Percentiles rank a stretch among this genome's conserved stretches.
Conservation (phyloP, 2,113 vertebrate species). For the Aramus guarauna region DNA sequence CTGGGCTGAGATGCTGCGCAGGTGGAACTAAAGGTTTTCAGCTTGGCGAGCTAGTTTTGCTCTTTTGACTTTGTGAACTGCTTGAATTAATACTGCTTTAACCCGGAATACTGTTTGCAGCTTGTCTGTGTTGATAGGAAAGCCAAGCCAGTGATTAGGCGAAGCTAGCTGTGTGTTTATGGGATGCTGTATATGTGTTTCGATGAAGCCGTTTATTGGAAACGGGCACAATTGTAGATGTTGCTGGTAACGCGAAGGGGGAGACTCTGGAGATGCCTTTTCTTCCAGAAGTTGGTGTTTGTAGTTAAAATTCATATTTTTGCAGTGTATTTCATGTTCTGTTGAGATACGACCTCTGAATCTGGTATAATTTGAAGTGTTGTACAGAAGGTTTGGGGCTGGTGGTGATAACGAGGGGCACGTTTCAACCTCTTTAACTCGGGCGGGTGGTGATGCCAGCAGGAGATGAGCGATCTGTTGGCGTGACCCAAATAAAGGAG, state of each 20-base stretch:
- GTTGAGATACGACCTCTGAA: neutral
- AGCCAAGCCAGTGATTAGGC: neutral
- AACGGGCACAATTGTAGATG: neutral
- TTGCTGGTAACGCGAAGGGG: neutral
- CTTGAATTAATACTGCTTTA: neutral
- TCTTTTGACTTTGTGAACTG: neutral
- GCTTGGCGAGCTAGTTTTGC: neutral
- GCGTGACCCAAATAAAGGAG: neutral
- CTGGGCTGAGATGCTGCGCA: neutral
- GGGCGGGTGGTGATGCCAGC: neutral
- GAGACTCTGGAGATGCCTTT: neutral
- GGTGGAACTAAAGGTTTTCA: neutral
- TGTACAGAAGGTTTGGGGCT: neutral
- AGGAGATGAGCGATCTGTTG: neutral
- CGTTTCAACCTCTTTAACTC: neutral
- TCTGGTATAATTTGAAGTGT: neutral
- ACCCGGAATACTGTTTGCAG: neutral
- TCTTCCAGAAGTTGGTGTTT: neutral
- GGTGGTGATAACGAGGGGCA: accelerated
- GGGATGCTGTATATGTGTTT: neutral
- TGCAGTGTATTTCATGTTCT: neutral
- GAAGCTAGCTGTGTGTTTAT: neutral
- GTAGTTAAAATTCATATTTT: neutral
- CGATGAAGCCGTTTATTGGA: neutral
- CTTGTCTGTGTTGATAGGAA: neutral